A percentile compares a stretch with the other conserved stretches of the same genome.
Conservation (phyloP, 2,797 vertebrate species). For the Thripadectes ignobilis region DNA sequence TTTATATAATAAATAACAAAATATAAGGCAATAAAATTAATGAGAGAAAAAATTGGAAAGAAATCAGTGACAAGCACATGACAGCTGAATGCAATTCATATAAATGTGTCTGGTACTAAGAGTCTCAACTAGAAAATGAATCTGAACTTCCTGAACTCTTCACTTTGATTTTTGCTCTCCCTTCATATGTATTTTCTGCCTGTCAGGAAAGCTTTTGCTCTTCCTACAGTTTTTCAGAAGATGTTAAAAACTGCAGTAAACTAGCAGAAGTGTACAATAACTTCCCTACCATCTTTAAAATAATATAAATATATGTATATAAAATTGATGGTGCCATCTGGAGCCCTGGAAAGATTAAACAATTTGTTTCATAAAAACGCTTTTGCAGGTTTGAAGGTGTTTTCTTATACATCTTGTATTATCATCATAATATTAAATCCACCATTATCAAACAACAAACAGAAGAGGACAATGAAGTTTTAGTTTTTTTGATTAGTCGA, state of each 20-base stretch:
- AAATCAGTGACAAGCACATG: conserved; percentile 59
- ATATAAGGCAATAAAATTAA: conserved; percentile 47
- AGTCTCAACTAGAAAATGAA: conserved; percentile 17
- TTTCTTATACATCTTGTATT: neutral
- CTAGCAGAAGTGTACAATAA: neutral
- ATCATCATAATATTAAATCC: neutral
- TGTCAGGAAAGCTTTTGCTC: conserved; percentile 59
- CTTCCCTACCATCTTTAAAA: neutral
- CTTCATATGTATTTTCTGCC: conserved; percentile 30
- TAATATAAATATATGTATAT: neutral
- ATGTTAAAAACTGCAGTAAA: conserved; percentile 40
- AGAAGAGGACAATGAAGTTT: neutral
- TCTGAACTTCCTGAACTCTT: conserved; percentile 60
- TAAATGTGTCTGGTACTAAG: neutral
- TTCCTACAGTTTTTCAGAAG: conserved; percentile 44
- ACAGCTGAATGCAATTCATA: conserved; percentile 28
- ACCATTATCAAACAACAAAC: neutral
- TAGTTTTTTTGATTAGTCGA: neutral
- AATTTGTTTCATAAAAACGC: conserved; percentile 31
- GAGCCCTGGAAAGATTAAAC: conserved; percentile 32
- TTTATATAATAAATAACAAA: neutral
- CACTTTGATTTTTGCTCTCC: conserved; percentile 47
- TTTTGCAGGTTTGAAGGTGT: neutral
- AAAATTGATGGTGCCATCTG: conserved; percentile 53
- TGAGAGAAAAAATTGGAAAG: conserved; percentile 37